Conservation (phyloP, 2,797 vertebrate species). For the Rhinoraja longicauda region DNA sequence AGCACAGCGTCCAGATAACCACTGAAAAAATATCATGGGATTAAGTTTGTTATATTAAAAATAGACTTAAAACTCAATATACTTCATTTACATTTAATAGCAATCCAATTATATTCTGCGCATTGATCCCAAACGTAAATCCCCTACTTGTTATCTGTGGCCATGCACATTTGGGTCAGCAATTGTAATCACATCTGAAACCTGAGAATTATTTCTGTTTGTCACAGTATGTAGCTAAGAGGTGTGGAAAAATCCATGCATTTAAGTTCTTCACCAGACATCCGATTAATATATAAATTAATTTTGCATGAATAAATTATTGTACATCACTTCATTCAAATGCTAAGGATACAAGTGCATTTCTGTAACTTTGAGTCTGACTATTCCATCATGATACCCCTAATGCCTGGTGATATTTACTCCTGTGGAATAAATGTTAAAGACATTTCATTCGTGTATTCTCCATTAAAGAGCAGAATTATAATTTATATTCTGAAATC, state of each 20-base stretch:
- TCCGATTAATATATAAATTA: conserved; percentile 7
- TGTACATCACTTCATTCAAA: background rate
- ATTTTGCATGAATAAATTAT: conserved; percentile 12
- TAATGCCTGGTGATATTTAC: conserved; percentile 29
- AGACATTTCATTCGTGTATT: background rate
- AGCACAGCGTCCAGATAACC: background rate
- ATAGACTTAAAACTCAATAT: background rate
- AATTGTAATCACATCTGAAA: conserved; percentile 21
- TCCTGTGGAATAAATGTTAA: conserved; percentile 38
- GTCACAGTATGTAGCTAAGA: background rate
- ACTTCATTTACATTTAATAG: conserved; percentile 23
- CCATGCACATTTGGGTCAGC: background rate
- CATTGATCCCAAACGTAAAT: background rate
- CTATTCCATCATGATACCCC: background rate
- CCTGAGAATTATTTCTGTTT: conserved; percentile 19
- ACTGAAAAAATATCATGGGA: background rate
- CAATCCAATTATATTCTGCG: background rate
- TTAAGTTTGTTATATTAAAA: background rate
- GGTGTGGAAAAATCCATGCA: conserved; percentile 9
- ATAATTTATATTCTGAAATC: conserved; percentile 14
- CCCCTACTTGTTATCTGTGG: background rate
- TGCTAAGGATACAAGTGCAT: background rate
- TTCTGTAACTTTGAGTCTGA: conserved; percentile 30
- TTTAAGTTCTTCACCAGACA: background rate
- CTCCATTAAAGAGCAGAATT: conserved; percentile 20